These are phyloP conservation scores for Macaria liturata DNA, from an alignment of 2,888 invertebrate genomes.

Conservation along the genomic window DNA sequence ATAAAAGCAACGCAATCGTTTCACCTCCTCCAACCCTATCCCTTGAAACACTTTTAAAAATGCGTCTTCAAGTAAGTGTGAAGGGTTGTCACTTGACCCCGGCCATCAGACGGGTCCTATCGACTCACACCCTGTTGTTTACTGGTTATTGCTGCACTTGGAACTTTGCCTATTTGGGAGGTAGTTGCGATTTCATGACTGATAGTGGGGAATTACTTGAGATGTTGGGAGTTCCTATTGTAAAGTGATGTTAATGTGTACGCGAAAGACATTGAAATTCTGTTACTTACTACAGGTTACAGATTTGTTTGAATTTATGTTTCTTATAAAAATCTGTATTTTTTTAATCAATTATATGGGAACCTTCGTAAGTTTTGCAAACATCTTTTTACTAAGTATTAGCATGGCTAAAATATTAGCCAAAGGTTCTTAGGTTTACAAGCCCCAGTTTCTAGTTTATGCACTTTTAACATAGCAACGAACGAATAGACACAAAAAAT, in stretches of 20 bases:
- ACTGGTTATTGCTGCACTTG: conserved; percentile 36
- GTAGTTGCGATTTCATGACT: conserved; percentile 28
- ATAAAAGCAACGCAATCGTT: conserved; percentile 10
- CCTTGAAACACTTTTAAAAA: conserved; percentile 46
- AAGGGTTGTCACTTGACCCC: conserved; percentile 64
- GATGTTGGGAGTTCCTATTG: not conserved
- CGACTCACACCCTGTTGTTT: conserved; percentile 38
- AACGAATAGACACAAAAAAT: conserved; percentile 2
- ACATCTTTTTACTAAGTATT: too few species aligned
- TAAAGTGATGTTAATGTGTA: too few species aligned
- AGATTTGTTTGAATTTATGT: too few species aligned
- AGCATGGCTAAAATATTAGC: too few species aligned
- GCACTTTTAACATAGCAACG: too few species aligned
- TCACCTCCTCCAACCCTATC: conserved; percentile 41
- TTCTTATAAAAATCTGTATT: too few species aligned
- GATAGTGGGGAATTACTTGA: conserved; percentile 27
- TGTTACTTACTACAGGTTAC: too few species aligned
- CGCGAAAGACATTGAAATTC: too few species aligned
- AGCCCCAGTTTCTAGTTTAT: too few species aligned
- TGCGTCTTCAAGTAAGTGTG: conserved; percentile 58
- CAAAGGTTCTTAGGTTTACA: too few species aligned
- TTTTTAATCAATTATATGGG: too few species aligned
- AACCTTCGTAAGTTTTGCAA: too few species aligned
- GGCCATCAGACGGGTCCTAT: conserved; percentile 64
- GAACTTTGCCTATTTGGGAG: conserved; percentile 19